Evolutionary conservation across 2,113 vertebrate species (phyloP).

Genomic region (Mustela lutreola): DNA sequence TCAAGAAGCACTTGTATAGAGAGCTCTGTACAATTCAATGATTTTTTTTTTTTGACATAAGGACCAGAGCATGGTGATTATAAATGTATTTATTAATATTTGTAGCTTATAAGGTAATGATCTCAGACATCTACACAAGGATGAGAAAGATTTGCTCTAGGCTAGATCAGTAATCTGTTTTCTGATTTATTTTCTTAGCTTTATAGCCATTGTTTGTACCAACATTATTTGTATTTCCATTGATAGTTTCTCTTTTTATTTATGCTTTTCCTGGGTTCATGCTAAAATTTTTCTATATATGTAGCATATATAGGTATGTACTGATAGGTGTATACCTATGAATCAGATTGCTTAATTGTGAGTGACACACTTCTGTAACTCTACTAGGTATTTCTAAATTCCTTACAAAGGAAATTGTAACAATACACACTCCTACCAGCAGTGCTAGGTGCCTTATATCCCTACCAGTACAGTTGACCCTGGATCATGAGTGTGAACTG

Average conservation of each 20-base stretch:
- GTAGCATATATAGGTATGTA: neutral
- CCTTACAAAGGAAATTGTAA: neutral
- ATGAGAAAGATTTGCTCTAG: neutral
- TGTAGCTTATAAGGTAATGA: neutral
- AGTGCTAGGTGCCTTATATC: neutral
- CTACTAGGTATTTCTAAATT: conserved; percentile 6
- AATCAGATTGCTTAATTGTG: conserved; percentile 16
- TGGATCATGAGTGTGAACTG: neutral
- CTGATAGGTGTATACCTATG: neutral
- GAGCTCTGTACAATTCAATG: neutral
- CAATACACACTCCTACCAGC: neutral
- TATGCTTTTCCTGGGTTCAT: neutral
- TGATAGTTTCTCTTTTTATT: neutral
- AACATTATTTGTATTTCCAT: neutral
- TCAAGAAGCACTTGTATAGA: neutral
- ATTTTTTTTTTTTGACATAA: neutral
- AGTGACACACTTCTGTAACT: neutral
- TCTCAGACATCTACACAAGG: neutral
- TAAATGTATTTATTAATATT: neutral
- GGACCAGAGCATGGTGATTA: neutral
- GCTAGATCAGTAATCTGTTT: neutral
- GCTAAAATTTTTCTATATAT: neutral
- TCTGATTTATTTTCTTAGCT: neutral
- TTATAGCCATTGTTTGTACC: neutral
- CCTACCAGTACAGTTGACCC: neutral